These are phyloP conservation scores for Cirrhinus molitorella DNA, from an alignment of 2,797 vertebrate genomes.

Conservation along the genomic window DNA sequence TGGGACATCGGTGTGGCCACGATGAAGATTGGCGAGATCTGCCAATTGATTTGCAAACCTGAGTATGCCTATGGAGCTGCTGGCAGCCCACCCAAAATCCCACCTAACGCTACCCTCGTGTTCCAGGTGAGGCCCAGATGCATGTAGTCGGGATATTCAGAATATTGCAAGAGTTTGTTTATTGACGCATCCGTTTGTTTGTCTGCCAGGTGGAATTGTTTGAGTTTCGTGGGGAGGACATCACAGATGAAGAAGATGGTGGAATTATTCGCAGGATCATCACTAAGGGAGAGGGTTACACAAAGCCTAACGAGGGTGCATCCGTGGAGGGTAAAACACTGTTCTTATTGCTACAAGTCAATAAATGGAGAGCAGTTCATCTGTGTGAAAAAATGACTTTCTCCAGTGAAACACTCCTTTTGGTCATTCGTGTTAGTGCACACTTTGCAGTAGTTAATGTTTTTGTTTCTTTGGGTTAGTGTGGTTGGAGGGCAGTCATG, in stretches of 20 bases:
- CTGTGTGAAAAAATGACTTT: too few relatives aligned
- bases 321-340: slow-evolving; percentile 86
- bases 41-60: slow-evolving; percentile 91
- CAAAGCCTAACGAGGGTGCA: slow-evolving; percentile 93
- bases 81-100: slow-evolving; percentile 96
- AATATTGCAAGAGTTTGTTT: not conserved
- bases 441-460: not conserved
- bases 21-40: slow-evolving; percentile 93
- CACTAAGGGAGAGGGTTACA: slow-evolving; percentile 91
- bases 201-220: slow-evolving; percentile 90
- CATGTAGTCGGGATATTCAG: not conserved
- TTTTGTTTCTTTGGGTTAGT: slow-evolving; percentile 72
- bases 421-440: not conserved
- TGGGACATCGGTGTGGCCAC: slow-evolving; percentile 96
- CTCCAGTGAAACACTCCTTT: too few relatives aligned
- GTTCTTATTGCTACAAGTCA: not conserved
- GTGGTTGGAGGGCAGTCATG: slow-evolving; percentile 81
- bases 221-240: slow-evolving; percentile 92
- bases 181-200: not conserved
- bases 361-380: too few relatives aligned
- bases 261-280: slow-evolving; percentile 92
- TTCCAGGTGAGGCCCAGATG: slow-evolving; percentile 86
- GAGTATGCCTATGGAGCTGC: slow-evolving; percentile 94
- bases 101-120: slow-evolving; percentile 88
- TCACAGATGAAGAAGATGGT: slow-evolving; percentile 92